phyloP scores from a whole-genome alignment of 1,140 invertebrate genomes.

The Nasonia vitripennis region DNA sequence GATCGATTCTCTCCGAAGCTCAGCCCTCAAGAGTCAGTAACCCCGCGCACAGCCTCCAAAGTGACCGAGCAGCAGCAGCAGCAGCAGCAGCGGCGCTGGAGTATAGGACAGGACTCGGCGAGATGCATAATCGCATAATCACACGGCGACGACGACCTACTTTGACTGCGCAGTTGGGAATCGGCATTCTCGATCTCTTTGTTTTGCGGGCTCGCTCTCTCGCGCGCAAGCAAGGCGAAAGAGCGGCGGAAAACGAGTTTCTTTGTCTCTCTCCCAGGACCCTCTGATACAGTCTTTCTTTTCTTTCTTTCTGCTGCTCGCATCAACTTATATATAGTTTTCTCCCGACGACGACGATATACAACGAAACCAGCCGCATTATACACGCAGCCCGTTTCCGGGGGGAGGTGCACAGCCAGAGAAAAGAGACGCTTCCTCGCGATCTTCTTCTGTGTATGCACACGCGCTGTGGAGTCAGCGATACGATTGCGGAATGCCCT shows the following conservation, averaged over 20 bases:
- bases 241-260: slow-evolving; percentile 26
- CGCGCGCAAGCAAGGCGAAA: not conserved
- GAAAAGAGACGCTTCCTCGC: not conserved
- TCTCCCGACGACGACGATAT: not conserved
- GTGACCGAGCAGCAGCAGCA: not conserved
- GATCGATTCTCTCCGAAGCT: no score
- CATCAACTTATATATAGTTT: not conserved
- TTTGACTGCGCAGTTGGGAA: slow-evolving; percentile 3
- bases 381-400: not conserved
- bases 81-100: not conserved
- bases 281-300: not conserved
- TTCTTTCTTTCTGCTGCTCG: not conserved
- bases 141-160: slow-evolving; percentile 21
- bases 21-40: not conserved
- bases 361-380: not conserved
- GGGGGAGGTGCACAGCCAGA: not conserved
- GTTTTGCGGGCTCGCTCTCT: slow-evolving; percentile 2
- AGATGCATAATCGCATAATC: slow-evolving; percentile 38
- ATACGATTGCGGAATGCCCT: not conserved
- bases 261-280: slow-evolving; percentile 8
- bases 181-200: slow-evolving; percentile 45
- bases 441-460: not conserved
- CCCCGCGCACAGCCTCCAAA: not conserved
- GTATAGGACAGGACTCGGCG: not conserved
- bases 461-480: no score